Base-by-base conservation (phyloP, 1,140 invertebrate species). In the Steinernema feltiae region DNA sequence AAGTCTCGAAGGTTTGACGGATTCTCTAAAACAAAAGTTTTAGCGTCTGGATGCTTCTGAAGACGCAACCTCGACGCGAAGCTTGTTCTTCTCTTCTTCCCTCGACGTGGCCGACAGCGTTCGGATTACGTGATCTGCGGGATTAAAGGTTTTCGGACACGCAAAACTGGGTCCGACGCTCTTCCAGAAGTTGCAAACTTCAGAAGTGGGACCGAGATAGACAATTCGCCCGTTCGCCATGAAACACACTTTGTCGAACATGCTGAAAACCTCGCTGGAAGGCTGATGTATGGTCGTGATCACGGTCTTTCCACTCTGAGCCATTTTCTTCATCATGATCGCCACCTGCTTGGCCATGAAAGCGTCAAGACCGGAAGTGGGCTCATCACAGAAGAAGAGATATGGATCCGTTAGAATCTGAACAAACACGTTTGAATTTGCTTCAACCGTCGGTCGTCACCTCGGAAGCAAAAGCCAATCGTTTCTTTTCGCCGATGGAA, bases 271-370 rank as follows among this genome's bases (percentile, higher is more conserved):
- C 75, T 92, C 91, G 2, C 92, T 93, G 1, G 92, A 91, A 0
- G 93, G 93, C 83, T 94, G 93, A 87, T 94, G 93, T 30, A 94
- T 91, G 0, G 92, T 92, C 78, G 92, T 92, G 27, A 94, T 89
- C 3, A 94, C 90, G 46, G 92, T 90, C 88, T 92, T 92, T 71
- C 88, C 89, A 7, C 24, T 15, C 12, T 27, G 15, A 3, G 53
- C 53, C 53, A 63, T 63, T 12, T 63, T 27, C 53, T 21, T 12
- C 53, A 63, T 63, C 53, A 63, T 63, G 15, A 27, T 63, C 2
- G 53, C 53, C 53, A 63, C 53, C 18, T 90, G 79, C 15, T 89
- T 90, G 0, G 92, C 92, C 73, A 90, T 92, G 82, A 90, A 93
- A 86, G 92, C 92, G 83, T 94, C 93, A 21, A 94, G 84, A 0